These are phyloP conservation scores for Carpatolechia fugitivella DNA, from an alignment of 2,888 invertebrate genomes.

Conservation along the genomic window DNA sequence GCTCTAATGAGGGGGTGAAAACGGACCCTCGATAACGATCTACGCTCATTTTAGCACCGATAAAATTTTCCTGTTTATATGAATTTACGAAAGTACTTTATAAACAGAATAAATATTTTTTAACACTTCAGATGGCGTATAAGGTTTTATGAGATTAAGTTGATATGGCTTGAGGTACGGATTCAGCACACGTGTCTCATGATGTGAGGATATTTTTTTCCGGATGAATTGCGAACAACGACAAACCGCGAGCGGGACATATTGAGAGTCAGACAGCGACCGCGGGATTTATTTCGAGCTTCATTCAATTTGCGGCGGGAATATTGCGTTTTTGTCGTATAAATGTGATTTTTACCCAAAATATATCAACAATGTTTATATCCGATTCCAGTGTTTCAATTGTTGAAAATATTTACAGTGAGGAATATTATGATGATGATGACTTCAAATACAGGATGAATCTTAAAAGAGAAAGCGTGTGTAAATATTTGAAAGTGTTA, in stretches of 20 bases:
- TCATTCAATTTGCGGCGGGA: slow-evolving; percentile 75
- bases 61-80: slow-evolving; percentile 37
- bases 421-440: neutral
- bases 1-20: slow-evolving; percentile 55
- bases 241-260: slow-evolving; percentile 60
- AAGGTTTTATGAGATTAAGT: neutral
- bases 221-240: slow-evolving; percentile 54
- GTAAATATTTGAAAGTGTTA: slow-evolving; percentile 60
- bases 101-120: neutral
- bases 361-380: slow-evolving; percentile 24
- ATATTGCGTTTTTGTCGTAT: slow-evolving; percentile 63
- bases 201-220: slow-evolving; percentile 47
- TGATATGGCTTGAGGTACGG: neutral
- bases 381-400: slow-evolving; percentile 27
- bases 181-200: slow-evolving; percentile 24
- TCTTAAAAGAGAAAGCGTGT: slow-evolving; percentile 54
- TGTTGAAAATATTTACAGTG: neutral
- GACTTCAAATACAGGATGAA: slow-evolving; percentile 20
- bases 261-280: slow-evolving; percentile 70
- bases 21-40: slow-evolving; percentile 54
- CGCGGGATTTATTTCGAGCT: slow-evolving; percentile 73
- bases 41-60: slow-evolving; percentile 40
- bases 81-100: slow-evolving; percentile 6
- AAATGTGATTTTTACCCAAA: slow-evolving; percentile 40
- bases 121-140: neutral